Evolutionary conservation across 2,113 vertebrate genomes (phyloP), one percentile per base, ranked within the genome.

Genomic region (Cardinalis cardinalis): DNA sequence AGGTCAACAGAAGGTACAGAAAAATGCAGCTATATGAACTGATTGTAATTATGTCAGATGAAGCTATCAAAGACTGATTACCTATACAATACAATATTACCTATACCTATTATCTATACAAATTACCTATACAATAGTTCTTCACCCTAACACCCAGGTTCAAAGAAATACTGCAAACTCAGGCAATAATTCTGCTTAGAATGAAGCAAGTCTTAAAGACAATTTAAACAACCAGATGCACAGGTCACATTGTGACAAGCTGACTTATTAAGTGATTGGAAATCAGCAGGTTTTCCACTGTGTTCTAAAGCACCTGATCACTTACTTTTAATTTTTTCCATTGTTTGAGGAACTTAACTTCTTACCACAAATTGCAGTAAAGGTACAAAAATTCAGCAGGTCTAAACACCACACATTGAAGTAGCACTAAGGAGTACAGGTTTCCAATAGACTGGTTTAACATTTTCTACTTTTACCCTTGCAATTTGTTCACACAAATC

Each of bases 361-460:
- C 14, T 66, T 83, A 48, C 24, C 66, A 70, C 18, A 41, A 70
- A 83, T 1, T 38, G 10, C 1, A 1, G 10, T 14, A 84, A 73
- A 65, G 26, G 7, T 41, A 79, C 20, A 82, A 79, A 79, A 85
- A 48, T 7, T n/a, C 16, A 76, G 36, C 34, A 61, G n/a, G 13
- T 25, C 55, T 48, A 41, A 68, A 34, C 3, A 4, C 7, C 29
- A 2, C 3, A 21, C 1, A 1, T 1, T 64, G 8, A 84, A 88
- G 15, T 1, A 55, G 41, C 10, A 29, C 38, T 65, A 68, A 65
- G 8, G 5, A 84, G 41, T 13, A 41, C 34, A 51, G 51, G 18
- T 52, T 72, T 74, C 43, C 59, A 38, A 28, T 0, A 69, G 23
- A n/a, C 19, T 12, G 20, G 6, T 55, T 77, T 43, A 93, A 58